These are phyloP conservation scores for Augiades crinisus DNA, from an alignment of 2,888 invertebrate genomes.

Conservation along the genomic window DNA sequence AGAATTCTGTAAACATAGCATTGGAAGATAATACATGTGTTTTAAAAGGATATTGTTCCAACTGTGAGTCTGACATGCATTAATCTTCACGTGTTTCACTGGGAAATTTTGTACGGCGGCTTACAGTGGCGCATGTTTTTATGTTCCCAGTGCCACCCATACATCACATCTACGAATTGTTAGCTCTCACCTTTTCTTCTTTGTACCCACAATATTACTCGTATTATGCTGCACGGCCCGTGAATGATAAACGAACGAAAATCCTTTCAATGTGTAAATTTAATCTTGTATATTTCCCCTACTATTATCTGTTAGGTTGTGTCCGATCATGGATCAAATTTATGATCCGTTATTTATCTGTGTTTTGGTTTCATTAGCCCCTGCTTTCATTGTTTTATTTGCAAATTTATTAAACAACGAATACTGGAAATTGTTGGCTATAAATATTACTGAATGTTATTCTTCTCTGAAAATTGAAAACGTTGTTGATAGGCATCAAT, in stretches of 20 bases:
- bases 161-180: constrained; percentile 17
- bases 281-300: constrained; percentile 22
- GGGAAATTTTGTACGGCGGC: constrained; percentile 14
- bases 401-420: constrained; percentile 10
- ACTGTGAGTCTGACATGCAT: not conserved
- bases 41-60: constrained; percentile 4
- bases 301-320: constrained; percentile 13
- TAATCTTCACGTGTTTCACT: constrained; percentile 13
- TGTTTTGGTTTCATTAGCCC: constrained; percentile 15
- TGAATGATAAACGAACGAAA: constrained; percentile 23
- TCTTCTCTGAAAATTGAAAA: constrained; percentile 4
- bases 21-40: not conserved
- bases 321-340: constrained; percentile 15
- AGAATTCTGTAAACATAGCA: not conserved
- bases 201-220: constrained; percentile 12
- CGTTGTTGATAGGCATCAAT: not conserved
- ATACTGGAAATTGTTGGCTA: not conserved
- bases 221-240: constrained; percentile 11
- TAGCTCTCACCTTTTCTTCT: constrained; percentile 10
- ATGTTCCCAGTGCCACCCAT: constrained; percentile 11
- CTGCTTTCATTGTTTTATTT: constrained; percentile 16
- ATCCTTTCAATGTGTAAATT: constrained; percentile 20
- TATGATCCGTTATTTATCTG: constrained; percentile 4
- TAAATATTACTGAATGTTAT: constrained; percentile 1
- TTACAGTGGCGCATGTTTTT: constrained; percentile 4